Base-by-base conservation (phyloP, 2,113 vertebrate species). In the Toxostoma redivivum region DNA sequence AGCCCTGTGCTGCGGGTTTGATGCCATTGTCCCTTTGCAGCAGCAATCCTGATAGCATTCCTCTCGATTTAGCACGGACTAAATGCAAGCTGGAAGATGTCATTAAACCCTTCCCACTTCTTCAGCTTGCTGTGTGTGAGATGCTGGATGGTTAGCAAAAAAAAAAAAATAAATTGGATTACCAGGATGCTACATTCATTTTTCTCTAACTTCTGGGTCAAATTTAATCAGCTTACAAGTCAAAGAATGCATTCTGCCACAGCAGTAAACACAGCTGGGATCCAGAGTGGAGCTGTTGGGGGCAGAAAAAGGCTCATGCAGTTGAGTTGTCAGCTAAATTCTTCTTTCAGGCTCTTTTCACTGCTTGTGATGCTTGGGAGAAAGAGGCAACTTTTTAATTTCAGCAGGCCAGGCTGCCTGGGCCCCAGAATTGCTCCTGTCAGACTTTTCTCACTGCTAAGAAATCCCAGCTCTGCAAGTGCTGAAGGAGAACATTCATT, bases 141-240 rank as follows among this genome's bases (percentile, higher is more conserved):
- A 76, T 53, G 50, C 38, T 37, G 10, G 47, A 10, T 61, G 45
- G 23, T 79, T 66, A 65, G 38, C 30, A 90, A 67, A 81, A 69
- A 78, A 67, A 81, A 69, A 78, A 58, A 45, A 58, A 45, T 31
- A 69, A 48, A 62, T 28, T 48, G 61, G 57, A 62, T 94, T 88
- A 87, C 25, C 60, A 53, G 84, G 60, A 51, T 22, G 72, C 66
- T 53, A 19, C 37, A 53, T 79, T 88, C 20, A 78, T 94, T 92
- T 92, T 56, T 82, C 35, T 70, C 20, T 60, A 84, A 69, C 81
- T 91, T 95, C 48, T 92, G 88, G 89, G 82, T 95, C 91, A 93
- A 91, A 73, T 81, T 24, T 92, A 88, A 80, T 94, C 94, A 84
- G 86, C 27, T 96, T 94, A 92, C 65, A 89, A 93, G 72, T 33